Conservation (phyloP, 2,113 vertebrate genomes). For the Lepus timidus region DNA sequence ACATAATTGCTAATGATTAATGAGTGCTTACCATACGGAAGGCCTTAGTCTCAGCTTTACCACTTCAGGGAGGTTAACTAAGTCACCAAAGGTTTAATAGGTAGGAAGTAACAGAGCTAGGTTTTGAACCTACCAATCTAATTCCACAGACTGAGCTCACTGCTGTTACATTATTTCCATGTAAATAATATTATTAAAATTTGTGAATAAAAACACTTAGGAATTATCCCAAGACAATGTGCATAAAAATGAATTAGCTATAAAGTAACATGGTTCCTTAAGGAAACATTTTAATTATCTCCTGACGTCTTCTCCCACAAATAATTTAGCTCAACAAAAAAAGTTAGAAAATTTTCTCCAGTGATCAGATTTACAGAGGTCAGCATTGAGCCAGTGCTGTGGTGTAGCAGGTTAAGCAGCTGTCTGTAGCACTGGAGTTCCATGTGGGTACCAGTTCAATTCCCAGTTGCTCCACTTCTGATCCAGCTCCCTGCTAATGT, state of each 20-base stretch:
- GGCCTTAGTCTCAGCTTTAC: neutral
- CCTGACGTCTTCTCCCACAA: conserved; percentile 40
- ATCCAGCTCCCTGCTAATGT: no score
- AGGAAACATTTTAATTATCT: conserved; percentile 48
- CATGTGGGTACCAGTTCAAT: no score
- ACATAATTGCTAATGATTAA: neutral
- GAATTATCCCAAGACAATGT: conserved; percentile 18
- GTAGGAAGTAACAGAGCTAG: neutral
- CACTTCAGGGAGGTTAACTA: neutral
- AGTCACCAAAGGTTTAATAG: neutral
- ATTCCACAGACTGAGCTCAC: neutral
- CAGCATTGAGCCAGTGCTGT: neutral
- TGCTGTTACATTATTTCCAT: neutral
- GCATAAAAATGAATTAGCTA: conserved; percentile 11
- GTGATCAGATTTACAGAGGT: conserved; percentile 60
- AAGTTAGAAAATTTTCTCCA: conserved; percentile 44
- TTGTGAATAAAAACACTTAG: conserved; percentile 30
- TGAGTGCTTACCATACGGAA: neutral
- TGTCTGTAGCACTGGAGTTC: no score
- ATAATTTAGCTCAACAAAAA: conserved; percentile 54
- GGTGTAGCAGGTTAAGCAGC: no score
- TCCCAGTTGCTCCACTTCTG: no score
- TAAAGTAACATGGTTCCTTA: conserved; percentile 16
- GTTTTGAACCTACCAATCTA: neutral
- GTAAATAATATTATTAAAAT: conserved; percentile 9